phyloP scores from a whole-genome alignment of 1,140 invertebrate genomes.

The Pectinophora gossypiella region DNA sequence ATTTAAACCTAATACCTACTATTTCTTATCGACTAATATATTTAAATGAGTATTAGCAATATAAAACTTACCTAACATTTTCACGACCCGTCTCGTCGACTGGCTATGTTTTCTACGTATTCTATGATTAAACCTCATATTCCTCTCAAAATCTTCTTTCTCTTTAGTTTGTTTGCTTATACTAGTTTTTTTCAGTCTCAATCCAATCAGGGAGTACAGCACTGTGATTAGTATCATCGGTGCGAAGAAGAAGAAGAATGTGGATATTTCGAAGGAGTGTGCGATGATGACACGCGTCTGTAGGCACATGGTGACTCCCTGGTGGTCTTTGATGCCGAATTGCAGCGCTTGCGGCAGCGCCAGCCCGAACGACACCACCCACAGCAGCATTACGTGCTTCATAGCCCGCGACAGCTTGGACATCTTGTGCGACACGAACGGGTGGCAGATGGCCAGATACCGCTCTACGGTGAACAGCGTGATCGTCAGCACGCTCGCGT shows the following conservation, averaged over 20 bases:
- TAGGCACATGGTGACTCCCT: slow-evolving; percentile 73
- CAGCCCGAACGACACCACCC: slow-evolving; percentile 81
- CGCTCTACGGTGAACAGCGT: slow-evolving; percentile 88
- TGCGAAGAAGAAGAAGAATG: slow-evolving; percentile 88
- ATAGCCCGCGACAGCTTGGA: slow-evolving; percentile 86
- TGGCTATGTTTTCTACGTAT: slow-evolving; percentile 59
- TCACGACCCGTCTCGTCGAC: slow-evolving; percentile 75
- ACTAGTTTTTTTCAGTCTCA: slow-evolving; percentile 81
- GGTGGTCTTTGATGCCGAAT: slow-evolving; percentile 77
- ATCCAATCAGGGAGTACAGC: slow-evolving; percentile 89
- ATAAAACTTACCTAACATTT: slow-evolving; percentile 75
- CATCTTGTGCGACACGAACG: slow-evolving; percentile 87
- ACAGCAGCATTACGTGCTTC: slow-evolving; percentile 84
- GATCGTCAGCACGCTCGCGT: slow-evolving; percentile 94
- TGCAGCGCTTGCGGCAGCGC: slow-evolving; percentile 89
- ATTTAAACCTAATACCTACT: no score
- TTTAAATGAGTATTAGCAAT: background rate
- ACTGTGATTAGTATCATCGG: slow-evolving; percentile 92
- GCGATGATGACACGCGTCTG: slow-evolving; percentile 79
- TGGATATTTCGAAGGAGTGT: slow-evolving; percentile 89
- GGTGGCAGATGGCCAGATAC: slow-evolving; percentile 87
- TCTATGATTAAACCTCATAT: slow-evolving; percentile 30
- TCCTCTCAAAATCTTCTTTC: slow-evolving; percentile 29
- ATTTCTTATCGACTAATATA: background rate
- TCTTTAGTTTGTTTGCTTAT: slow-evolving; percentile 71